phyloP scores from a whole-genome alignment of 2,888 invertebrate genomes.

The Cheilosia vulpina region DNA sequence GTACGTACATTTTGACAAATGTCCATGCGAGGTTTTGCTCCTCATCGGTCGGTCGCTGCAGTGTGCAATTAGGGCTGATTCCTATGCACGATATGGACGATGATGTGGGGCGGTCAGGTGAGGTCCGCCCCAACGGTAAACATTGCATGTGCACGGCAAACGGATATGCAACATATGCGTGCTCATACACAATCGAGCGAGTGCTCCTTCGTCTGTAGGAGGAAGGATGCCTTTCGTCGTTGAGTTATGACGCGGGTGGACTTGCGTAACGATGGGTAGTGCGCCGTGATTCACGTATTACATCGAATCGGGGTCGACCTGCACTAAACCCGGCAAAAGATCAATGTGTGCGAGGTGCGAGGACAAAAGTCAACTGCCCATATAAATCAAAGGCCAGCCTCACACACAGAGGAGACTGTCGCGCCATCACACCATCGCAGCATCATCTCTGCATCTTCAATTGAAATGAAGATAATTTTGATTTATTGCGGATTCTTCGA shows the following conservation, averaged over 20 bases:
- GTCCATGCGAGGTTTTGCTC: slow-evolving; percentile 64
- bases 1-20: slow-evolving; percentile 73
- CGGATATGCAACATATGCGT: slow-evolving; percentile 75
- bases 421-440: slow-evolving; percentile 9
- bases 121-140: slow-evolving; percentile 72
- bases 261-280: slow-evolving; percentile 53
- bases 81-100: slow-evolving; percentile 52
- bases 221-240: slow-evolving; percentile 1
- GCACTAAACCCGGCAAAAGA: slow-evolving; percentile 39
- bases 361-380: slow-evolving; percentile 45
- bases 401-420: neutral
- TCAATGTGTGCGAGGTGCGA: slow-evolving; percentile 30
- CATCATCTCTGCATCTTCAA: slow-evolving; percentile 51
- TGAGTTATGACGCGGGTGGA: slow-evolving; percentile 61
- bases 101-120: slow-evolving; percentile 53
- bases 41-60: slow-evolving; percentile 42
- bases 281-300: slow-evolving; percentile 48
- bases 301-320: slow-evolving; percentile 43
- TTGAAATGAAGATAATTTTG: slow-evolving; percentile 73
- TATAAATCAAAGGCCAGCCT: slow-evolving; percentile 58
- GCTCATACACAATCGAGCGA: slow-evolving; percentile 74
- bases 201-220: slow-evolving; percentile 5
- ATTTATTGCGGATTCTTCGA: slow-evolving; percentile 64
- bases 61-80: slow-evolving; percentile 68
- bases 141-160: slow-evolving; percentile 75